phyloP scores from a whole-genome alignment of 2,888 invertebrate genomes.

The Sinelater perroti region DNA sequence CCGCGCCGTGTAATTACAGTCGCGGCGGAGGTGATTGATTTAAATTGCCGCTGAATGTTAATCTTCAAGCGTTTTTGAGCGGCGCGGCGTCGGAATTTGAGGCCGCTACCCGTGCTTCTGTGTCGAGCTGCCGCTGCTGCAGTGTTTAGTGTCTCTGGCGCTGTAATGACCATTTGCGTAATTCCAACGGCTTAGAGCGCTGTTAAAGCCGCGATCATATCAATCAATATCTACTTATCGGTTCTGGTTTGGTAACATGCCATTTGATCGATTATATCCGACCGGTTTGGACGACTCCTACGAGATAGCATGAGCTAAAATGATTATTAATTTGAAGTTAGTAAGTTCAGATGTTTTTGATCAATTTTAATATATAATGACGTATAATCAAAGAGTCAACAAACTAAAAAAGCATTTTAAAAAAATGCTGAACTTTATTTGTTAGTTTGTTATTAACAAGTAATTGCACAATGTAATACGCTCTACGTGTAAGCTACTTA shows the following conservation, averaged over 20 bases:
- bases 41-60: no score
- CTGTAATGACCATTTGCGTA: constrained; percentile 41
- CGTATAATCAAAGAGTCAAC: no score
- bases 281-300: constrained; percentile 37
- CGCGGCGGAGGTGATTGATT: constrained; percentile 34
- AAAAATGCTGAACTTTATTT: no score
- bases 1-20: constrained; percentile 33
- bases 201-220: constrained; percentile 48
- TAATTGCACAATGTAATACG: background rate
- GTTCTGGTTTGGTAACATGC: constrained; percentile 38
- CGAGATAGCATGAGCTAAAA: constrained; percentile 26
- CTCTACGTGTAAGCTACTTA: background rate
- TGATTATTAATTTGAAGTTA: no score
- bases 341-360: no score
- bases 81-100: no score
- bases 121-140: constrained; percentile 35
- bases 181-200: constrained; percentile 42
- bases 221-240: constrained; percentile 46
- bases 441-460: constrained; percentile 1
- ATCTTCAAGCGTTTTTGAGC: constrained; percentile 7
- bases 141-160: constrained; percentile 32
- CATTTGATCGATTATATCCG: constrained; percentile 44
- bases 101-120: constrained; percentile 34
- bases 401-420: no score
- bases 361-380: no score